These are phyloP conservation scores for Podiceps cristatus DNA, from an alignment of 2,113 vertebrate species.

Conservation along the genomic window DNA sequence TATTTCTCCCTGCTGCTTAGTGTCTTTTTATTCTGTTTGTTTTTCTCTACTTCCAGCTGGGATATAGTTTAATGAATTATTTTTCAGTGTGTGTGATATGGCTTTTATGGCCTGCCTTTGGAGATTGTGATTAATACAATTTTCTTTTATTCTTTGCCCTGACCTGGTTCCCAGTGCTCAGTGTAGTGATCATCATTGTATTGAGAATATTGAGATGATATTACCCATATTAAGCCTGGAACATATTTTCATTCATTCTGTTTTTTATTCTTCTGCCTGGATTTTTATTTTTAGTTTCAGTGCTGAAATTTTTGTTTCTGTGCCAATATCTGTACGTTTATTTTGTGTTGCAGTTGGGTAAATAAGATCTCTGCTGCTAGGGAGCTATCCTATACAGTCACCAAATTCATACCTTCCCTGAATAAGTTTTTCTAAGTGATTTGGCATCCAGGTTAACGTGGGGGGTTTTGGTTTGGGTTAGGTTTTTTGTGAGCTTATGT, in stretches of 20 bases:
- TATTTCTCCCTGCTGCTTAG: conserved; percentile 77
- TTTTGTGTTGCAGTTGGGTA: conserved; percentile 57
- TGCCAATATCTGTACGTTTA: conserved; percentile 64
- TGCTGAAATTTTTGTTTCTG: conserved; percentile 39
- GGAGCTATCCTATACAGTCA: conserved; percentile 20
- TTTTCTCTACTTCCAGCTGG: conserved; percentile 76
- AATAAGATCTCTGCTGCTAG: conserved; percentile 44
- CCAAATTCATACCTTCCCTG: conserved; percentile 37
- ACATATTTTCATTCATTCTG: conserved; percentile 39
- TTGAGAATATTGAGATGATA: conserved; percentile 12
- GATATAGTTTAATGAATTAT: conserved; percentile 79
- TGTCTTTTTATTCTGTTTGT: conserved; percentile 72
- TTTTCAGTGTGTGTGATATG: conserved; percentile 74
- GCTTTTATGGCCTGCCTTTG: conserved; percentile 76
- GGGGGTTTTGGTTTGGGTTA: no score
- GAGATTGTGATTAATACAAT: conserved; percentile 70
- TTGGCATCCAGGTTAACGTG: neutral
- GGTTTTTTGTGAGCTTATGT: neutral
- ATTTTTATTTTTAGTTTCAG: conserved; percentile 56
- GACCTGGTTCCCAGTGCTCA: conserved; percentile 27
- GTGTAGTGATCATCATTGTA: neutral
- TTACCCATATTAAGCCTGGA: neutral
- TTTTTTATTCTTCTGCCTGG: neutral
- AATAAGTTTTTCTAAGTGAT: conserved; percentile 14
- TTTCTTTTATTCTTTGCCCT: conserved; percentile 62